Conservation (phyloP, 2,113 vertebrate species). For the Psammodynastes pulverulentus region DNA sequence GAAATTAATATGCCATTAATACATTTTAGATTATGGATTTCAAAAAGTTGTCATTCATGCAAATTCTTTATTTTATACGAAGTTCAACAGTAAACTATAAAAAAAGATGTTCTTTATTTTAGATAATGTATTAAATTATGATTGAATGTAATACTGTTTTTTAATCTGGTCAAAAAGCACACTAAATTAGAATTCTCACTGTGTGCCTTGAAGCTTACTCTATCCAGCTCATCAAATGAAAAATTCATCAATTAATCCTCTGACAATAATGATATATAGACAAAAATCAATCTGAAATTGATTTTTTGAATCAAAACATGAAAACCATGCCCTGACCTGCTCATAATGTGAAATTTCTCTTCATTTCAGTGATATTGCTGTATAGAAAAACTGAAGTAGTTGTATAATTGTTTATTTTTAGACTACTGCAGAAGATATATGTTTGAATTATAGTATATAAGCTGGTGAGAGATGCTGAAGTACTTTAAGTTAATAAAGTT, state of each 20-base stretch:
- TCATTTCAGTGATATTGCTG: constrained; percentile 77
- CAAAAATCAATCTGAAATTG: constrained; percentile 83
- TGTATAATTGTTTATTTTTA: constrained; percentile 78
- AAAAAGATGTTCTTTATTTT: constrained; percentile 31
- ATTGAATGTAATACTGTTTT: constrained; percentile 58
- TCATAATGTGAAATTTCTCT: constrained; percentile 79
- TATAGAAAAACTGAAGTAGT: constrained; percentile 73
- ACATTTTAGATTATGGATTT: constrained; percentile 9
- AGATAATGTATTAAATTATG: constrained; percentile 45
- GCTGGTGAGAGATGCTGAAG: constrained; percentile 60
- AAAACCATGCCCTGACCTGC: constrained; percentile 69
- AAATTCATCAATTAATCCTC: constrained; percentile 88
- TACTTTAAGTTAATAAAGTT: constrained; percentile 87
- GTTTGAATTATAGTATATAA: constrained; percentile 71
- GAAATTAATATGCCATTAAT: constrained; percentile 13
- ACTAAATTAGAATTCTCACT: constrained; percentile 81
- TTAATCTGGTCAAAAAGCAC: constrained; percentile 58
- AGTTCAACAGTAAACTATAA: background rate
- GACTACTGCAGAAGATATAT: constrained; percentile 71
- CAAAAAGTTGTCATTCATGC: constrained; percentile 21
- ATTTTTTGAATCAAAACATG: constrained; percentile 77
- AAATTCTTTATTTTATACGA: rapidly evolving
- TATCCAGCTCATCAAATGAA: constrained; percentile 85
- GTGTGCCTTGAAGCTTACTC: constrained; percentile 68
- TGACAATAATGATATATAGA: constrained; percentile 84